Conservation (phyloP, 2,797 vertebrate species). For the Balearica regulorum region DNA sequence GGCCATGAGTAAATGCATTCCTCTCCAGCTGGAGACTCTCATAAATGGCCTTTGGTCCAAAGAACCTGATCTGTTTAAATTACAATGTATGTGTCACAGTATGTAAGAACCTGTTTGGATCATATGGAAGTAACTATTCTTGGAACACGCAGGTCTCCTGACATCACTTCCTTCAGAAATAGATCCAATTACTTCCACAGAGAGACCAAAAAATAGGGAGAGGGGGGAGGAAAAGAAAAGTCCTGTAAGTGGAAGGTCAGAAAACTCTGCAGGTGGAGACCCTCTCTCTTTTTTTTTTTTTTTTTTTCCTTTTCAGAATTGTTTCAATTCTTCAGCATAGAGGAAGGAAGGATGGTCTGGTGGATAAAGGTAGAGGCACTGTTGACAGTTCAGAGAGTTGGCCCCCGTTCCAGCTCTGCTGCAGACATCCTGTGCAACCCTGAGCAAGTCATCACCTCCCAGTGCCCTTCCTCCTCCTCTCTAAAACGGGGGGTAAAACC, state of each 20-base stretch:
- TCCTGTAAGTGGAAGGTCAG: slow-evolving; percentile 12
- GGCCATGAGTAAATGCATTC: neutral
- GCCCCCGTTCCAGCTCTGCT: neutral
- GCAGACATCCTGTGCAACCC: slow-evolving; percentile 51
- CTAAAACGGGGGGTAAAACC: neutral
- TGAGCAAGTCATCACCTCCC: slow-evolving; percentile 30
- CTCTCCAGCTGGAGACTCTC: slow-evolving; percentile 19
- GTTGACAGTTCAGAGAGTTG: slow-evolving; percentile 26
- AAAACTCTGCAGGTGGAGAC: slow-evolving; percentile 25
- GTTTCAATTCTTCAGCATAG: neutral
- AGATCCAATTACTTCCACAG: slow-evolving; percentile 16
- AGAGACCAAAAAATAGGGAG: neutral
- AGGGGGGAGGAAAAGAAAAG: neutral
- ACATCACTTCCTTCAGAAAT: slow-evolving; percentile 57
- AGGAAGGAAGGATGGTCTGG: slow-evolving; percentile 59
- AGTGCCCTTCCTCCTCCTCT: slow-evolving; percentile 13
- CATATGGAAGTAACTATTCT: slow-evolving; percentile 53
- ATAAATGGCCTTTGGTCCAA: neutral
- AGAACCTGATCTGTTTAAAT: slow-evolving; percentile 25
- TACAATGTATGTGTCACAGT: slow-evolving; percentile 15
- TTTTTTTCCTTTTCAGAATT: neutral
- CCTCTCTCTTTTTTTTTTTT: neutral
- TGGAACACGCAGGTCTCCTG: slow-evolving; percentile 49
- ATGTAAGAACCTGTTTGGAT: slow-evolving; percentile 20
- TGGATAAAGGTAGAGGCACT: slow-evolving; percentile 29